Evolutionary conservation across 2,113 vertebrate species (phyloP), one percentile per base, ranked within the genome.

Genomic region (Eonycteris spelaea): DNA sequence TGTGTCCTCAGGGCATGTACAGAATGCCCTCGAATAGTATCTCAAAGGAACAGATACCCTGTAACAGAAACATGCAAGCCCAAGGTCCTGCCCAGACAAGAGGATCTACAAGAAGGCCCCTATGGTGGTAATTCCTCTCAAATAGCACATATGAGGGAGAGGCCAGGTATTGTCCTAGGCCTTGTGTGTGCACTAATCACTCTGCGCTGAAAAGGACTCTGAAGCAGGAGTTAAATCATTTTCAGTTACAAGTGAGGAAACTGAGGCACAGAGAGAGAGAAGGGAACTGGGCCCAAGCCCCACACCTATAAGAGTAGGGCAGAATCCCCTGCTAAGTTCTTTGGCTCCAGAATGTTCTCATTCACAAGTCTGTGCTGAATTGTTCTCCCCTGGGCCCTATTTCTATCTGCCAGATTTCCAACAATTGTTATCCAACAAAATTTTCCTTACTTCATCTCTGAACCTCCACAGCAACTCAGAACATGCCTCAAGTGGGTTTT

Each of bases 91-190:
- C 18, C 5, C 3, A 38, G 68, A 68, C 18, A 57, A 33, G 33
- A 63, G 9, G 15, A 48, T 48, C 35, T 24, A 80, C 24, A 28
- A 40, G n/a, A 79, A 24, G n/a, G 12, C 6, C 53, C 22, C 9
- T 15, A 6, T 4, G 24, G 11, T 1, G 61, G 30, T 22, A 28
- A 86, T 22, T 22, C 22, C 2, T 33, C 11, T 30, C 48, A 38
- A 16, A 57, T 0, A 63, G 40, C 33, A 0, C 19, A 2, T 2
- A 2, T 55, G 16, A 65, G 26, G 28, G 19, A 21, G 9, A 22
- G 22, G 28, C 7, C 38, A n/a, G 26, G 11, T 9, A 16, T 2
- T 5, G 7, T 28, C 21, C 5, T 6, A 21, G 70, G 22, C 61
- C 33, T 70, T 73, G 22, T 57, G 61, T 28, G n/a, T 18, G 3